Percentiles rank a stretch among this genome's conserved stretches.
These are phyloP conservation scores for Cheilosia urbana DNA, from an alignment of 2,888 invertebrate species.

Conservation along the genomic window DNA sequence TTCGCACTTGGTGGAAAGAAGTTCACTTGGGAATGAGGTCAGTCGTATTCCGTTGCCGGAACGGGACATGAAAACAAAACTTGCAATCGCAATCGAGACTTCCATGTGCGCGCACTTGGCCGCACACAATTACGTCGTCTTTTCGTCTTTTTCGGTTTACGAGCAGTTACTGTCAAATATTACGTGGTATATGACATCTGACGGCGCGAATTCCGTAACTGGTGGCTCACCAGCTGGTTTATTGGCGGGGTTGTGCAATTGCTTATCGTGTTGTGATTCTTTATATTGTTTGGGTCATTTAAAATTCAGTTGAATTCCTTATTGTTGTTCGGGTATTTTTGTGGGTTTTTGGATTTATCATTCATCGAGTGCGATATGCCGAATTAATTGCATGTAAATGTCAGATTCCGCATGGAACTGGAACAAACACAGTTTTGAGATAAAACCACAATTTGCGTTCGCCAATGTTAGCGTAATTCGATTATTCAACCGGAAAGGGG, in stretches of 20 bases:
- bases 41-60: conserved; percentile 3
- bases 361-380: not conserved
- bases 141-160: not conserved
- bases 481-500: conserved; percentile 1
- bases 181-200: conserved; percentile 52
- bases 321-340: not conserved
- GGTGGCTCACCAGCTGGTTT: conserved; percentile 30
- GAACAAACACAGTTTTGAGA: conserved; percentile 13
- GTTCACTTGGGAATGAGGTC: conserved; percentile 47
- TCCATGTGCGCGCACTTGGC: conserved; percentile 9
- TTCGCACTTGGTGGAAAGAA: not conserved
- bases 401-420: not conserved
- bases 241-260: not conserved
- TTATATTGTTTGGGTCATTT: conserved; percentile 8
- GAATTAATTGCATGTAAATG: not conserved
- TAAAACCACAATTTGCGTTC: not conserved
- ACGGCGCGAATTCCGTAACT: conserved; percentile 24
- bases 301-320: conserved; percentile 8
- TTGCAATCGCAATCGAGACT: conserved; percentile 3
- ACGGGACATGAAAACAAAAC: conserved; percentile 17
- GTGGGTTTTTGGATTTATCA: conserved; percentile 3
- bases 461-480: conserved; percentile 13
- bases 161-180: conserved; percentile 29
- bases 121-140: not conserved
- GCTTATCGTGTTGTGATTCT: conserved; percentile 11